phyloP scores from a whole-genome alignment of 2,888 invertebrate genomes.

The Acanthosepion pharaonis region DNA sequence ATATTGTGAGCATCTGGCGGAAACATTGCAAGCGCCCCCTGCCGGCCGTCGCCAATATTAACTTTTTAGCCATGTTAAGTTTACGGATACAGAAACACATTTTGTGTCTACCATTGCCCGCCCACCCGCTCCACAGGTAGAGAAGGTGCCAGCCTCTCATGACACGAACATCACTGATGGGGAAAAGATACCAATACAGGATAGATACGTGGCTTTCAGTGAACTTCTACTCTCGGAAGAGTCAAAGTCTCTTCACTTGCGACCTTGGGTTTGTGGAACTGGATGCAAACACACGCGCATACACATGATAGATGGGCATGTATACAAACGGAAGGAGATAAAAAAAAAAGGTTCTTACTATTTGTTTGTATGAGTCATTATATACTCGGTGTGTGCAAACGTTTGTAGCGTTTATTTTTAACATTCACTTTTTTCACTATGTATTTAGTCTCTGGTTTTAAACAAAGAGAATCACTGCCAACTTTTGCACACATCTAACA shows the following conservation, averaged over 20 bases:
- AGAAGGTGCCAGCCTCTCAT: neutral
- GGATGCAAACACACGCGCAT: neutral
- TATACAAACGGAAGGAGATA: too few relatives aligned
- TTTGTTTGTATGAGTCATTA: too few relatives aligned
- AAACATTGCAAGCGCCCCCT: conserved; percentile 33
- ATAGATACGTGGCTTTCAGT: neutral
- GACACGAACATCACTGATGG: conserved; percentile 12
- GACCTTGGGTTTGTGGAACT: neutral
- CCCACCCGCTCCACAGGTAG: neutral
- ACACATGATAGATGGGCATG: neutral
- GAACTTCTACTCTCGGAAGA: neutral
- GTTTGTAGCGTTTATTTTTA: too few relatives aligned
- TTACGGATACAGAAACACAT: conserved; percentile 21
- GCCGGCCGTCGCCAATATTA: neutral
- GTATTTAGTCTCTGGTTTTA: too few relatives aligned
- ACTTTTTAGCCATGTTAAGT: conserved; percentile 11
- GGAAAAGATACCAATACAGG: neutral
- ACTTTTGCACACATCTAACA: too few relatives aligned
- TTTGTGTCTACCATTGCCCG: conserved; percentile 7
- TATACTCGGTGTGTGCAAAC: too few relatives aligned
- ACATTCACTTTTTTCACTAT: too few relatives aligned
- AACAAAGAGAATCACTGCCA: too few relatives aligned
- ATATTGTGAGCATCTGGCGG: conserved; percentile 33
- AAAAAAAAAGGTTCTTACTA: too few relatives aligned
- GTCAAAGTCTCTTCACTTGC: neutral